A percentile compares a stretch with the other conserved stretches of the same genome.
Evolutionary conservation across 2,113 vertebrate species (phyloP).

Genomic region (Neolamprologus variostigma): DNA sequence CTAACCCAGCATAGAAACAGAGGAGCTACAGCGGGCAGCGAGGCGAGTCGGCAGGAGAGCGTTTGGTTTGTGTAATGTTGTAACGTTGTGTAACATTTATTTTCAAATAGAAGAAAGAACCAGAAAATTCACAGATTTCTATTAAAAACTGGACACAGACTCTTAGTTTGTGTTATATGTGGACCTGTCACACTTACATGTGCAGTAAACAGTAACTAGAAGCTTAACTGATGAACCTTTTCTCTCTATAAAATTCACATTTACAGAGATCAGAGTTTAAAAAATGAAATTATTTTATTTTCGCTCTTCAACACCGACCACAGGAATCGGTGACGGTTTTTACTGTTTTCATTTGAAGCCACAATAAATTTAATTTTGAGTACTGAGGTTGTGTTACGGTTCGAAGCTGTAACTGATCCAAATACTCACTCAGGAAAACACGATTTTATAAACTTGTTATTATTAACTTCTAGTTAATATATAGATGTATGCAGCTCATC

Average conservation of each 20-base stretch:
- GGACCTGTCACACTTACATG: neutral
- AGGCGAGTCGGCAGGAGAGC: neutral
- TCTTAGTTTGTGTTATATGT: neutral
- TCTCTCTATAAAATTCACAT: neutral
- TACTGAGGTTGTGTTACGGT: neutral
- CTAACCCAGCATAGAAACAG: conserved; percentile 22
- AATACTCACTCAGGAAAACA: neutral
- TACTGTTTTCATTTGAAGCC: neutral
- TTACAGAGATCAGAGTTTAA: accelerated
- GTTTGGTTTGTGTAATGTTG: neutral
- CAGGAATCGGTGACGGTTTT: neutral
- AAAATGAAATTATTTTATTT: accelerated
- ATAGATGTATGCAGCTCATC: neutral
- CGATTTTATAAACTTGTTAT: neutral
- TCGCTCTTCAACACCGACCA: neutral
- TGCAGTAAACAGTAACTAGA: accelerated
- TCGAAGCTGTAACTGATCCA: neutral
- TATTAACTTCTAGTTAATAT: neutral
- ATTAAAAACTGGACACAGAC: neutral
- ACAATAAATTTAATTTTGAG: neutral
- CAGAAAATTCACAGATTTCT: neutral
- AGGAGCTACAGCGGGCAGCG: conserved; percentile 6
- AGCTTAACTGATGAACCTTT: neutral
- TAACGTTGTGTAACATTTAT: neutral
- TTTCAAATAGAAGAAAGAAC: neutral